Conservation (phyloP, 2,888 invertebrate species). For the Lapara coniferarum region DNA sequence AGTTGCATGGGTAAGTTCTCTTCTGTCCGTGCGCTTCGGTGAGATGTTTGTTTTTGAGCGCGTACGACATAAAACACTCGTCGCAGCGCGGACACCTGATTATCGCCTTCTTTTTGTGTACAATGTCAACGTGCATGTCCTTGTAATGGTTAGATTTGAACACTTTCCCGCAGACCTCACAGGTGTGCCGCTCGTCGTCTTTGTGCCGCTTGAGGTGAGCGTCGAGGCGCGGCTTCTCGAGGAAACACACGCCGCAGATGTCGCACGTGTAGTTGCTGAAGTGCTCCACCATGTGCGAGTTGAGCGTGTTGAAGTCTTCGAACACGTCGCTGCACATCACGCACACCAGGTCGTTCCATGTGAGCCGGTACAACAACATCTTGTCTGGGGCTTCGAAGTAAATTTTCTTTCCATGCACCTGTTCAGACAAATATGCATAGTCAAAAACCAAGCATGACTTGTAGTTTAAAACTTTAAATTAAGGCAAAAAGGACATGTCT, state of each 20-base stretch:
- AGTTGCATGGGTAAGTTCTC: slow-evolving; percentile 70
- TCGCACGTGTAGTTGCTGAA: slow-evolving; percentile 76
- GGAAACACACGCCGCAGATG: slow-evolving; percentile 74
- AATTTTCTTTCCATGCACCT: slow-evolving; percentile 70
- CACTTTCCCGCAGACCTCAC: slow-evolving; percentile 77
- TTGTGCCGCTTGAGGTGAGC: slow-evolving; percentile 76
- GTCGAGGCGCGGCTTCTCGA: slow-evolving; percentile 74
- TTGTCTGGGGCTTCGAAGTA: slow-evolving; percentile 76
- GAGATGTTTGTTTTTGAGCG: slow-evolving; percentile 71
- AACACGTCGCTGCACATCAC: slow-evolving; percentile 74
- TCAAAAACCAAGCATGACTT: no score
- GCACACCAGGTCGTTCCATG: slow-evolving; percentile 74
- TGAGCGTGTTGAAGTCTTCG: slow-evolving; percentile 71
- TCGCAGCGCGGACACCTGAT: slow-evolving; percentile 74
- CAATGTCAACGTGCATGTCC: slow-evolving; percentile 76
- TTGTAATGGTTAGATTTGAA: slow-evolving; percentile 77
- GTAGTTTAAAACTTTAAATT: no score
- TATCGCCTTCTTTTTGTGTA: slow-evolving; percentile 74
- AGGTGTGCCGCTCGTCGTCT: slow-evolving; percentile 79
- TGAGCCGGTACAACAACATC: slow-evolving; percentile 65
- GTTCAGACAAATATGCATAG: slow-evolving; percentile 44
- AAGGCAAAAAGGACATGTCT: no score
- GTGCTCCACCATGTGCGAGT: slow-evolving; percentile 76
- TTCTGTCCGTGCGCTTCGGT: slow-evolving; percentile 75
- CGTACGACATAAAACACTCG: slow-evolving; percentile 77